Evolutionary conservation across 2,888 invertebrate genomes (phyloP), one percentile per base, ranked within the genome.

Genomic region (Chouioia cunea): DNA sequence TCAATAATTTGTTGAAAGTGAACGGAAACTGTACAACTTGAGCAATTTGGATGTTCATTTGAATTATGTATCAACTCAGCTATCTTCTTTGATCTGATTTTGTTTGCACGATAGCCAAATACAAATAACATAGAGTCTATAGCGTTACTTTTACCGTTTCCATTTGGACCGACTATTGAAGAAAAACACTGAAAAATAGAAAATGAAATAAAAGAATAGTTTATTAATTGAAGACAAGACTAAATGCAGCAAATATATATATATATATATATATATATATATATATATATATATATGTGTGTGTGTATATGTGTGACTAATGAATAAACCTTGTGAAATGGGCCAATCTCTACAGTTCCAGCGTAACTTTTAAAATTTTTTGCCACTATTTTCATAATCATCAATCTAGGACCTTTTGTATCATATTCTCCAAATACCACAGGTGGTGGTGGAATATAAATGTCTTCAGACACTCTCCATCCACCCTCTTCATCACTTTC

Each of bases 101-200:
- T 98, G 56, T 93, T 91, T 0, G 99, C 97, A 79, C 98, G 89
- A 84, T 96, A 99, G 0, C 99, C 99, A 88, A 99, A 99, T 0
- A 99, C 99, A 88, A 99, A 99, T 75, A 99, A 88, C 94, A 99
- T 95, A 0, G 99, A 96, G 86, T 99, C 99, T 78, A 99, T 99
- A 0, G 99, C 97, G 85, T 99, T 99, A 79, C 97, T 97, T 85
- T 99, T 99, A 0, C 99, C 99, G 85, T 97, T 98, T 23, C 99
- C 99, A 86, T 99, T 99, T 0, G 99, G 99, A 0, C 99, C 99
- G 76, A 99, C 93, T 66, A 99, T 97, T 0, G 97, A 91, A 6
- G 98, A 96, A 81, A 98, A 99, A 83, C 95, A 95, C 93, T 97
- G 87, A 47, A 87, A 88, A 86, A 70, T 75, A 71, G 65, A 50